These are phyloP conservation scores for Pterois miles DNA, from an alignment of 2,797 vertebrate genomes.

Conservation along the genomic window DNA sequence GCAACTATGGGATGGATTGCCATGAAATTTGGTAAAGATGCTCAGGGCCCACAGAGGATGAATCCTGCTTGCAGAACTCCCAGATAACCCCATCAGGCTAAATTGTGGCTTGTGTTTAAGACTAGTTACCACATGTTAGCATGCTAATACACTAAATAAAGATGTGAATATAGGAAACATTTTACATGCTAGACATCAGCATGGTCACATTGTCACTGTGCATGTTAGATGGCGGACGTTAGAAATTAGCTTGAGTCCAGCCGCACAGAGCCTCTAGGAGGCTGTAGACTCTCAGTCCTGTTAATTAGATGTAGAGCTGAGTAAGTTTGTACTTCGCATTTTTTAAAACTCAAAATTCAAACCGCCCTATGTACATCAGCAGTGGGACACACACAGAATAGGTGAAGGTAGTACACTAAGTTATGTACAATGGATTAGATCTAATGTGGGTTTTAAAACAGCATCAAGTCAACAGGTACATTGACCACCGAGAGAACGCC, in stretches of 20 bases:
- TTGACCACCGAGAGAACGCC: neutral
- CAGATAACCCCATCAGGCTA: no score
- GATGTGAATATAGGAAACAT: no score
- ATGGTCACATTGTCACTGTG: no score
- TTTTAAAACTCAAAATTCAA: neutral
- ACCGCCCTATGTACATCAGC: neutral
- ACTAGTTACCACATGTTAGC: no score
- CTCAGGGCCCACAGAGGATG: no score
- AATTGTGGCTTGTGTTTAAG: no score
- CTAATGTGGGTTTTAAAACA: neutral
- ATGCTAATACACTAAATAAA: no score
- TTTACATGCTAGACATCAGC: no score
- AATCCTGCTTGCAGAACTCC: no score
- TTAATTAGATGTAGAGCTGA: neutral
- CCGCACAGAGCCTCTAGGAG: neutral
- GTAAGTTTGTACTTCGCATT: neutral
- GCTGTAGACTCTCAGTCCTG: neutral
- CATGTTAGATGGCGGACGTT: no score
- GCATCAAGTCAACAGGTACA: neutral
- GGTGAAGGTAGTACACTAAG: neutral
- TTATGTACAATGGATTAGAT: neutral
- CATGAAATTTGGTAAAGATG: no score
- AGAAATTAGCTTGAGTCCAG: neutral
- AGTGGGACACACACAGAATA: neutral
- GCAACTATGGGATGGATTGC: neutral